Percentiles rank a stretch among this genome's conserved stretches.
phyloP scores from a whole-genome alignment of 2,113 vertebrate species.

The Ondatra zibethicus region DNA sequence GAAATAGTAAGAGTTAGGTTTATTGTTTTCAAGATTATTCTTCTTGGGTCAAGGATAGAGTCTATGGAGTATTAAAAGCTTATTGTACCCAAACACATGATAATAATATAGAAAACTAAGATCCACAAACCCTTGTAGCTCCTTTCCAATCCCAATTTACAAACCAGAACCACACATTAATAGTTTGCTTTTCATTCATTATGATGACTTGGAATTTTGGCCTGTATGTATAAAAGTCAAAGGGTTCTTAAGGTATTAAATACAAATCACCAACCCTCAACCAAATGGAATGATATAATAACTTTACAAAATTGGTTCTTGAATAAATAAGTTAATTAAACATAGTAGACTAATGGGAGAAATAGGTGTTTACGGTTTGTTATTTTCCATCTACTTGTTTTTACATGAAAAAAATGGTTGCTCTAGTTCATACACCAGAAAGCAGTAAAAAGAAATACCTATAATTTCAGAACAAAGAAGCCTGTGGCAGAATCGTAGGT shows the following conservation, averaged over 20 bases:
- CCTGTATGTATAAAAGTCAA: neutral
- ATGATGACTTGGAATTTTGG: neutral
- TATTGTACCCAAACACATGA: neutral
- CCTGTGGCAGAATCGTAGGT: neutral
- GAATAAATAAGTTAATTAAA: slow-evolving; percentile 37
- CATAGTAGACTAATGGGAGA: neutral
- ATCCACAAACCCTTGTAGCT: neutral
- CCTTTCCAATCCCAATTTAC: neutral
- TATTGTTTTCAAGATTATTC: slow-evolving; percentile 48
- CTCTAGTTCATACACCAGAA: neutral
- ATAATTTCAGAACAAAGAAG: neutral
- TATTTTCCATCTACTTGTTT: neutral
- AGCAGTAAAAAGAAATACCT: neutral
- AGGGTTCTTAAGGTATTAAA: neutral
- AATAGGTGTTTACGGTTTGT: neutral
- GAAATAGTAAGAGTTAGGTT: slow-evolving; percentile 64
- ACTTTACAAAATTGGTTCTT: slow-evolving; percentile 10
- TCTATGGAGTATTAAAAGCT: slow-evolving; percentile 43
- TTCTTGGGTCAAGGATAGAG: slow-evolving; percentile 28
- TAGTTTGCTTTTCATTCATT: neutral
- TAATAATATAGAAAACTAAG: neutral
- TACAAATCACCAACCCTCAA: neutral
- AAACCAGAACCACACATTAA: neutral
- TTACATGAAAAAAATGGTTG: neutral
- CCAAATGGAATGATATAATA: neutral